Evolutionary conservation across 2,113 vertebrate species (phyloP).

Genomic region (Argyrosomus japonicus): DNA sequence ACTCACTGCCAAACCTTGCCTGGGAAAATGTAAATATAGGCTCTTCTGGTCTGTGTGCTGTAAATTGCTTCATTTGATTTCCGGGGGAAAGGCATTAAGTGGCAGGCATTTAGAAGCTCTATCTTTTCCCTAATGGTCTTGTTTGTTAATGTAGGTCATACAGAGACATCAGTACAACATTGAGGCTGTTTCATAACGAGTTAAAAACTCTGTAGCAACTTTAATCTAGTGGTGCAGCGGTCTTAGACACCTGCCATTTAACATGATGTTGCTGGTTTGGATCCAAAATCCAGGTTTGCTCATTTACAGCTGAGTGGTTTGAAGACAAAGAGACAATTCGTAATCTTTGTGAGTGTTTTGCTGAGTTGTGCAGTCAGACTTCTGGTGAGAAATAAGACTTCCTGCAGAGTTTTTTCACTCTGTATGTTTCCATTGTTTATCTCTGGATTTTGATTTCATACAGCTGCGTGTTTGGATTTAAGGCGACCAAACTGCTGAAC

Average conservation of each 20-base stretch:
- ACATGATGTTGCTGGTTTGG: neutral
- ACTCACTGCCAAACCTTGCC: too few species aligned
- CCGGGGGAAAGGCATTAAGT: too few species aligned
- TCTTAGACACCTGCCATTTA: conserved; percentile 5
- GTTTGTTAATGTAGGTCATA: too few species aligned
- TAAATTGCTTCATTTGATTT: too few species aligned
- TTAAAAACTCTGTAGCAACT: too few species aligned
- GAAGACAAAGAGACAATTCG: neutral
- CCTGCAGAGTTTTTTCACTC: neutral
- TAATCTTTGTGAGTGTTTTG: conserved; percentile 3
- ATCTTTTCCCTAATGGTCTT: too few species aligned
- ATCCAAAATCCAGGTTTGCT: neutral
- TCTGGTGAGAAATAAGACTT: neutral
- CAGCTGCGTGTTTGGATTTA: conserved; percentile 48
- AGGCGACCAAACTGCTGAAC: conserved; percentile 18
- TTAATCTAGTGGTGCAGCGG: neutral
- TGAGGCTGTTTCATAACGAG: too few species aligned
- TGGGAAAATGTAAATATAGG: too few species aligned
- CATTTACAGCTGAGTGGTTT: neutral
- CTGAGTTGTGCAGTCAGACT: neutral
- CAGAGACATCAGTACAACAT: too few species aligned
- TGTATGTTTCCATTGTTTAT: conserved; percentile 57
- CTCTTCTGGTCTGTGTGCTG: too few species aligned
- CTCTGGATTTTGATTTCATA: conserved; percentile 23
- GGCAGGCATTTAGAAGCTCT: too few species aligned